Percentiles rank a stretch among this genome's conserved stretches.
These are phyloP conservation scores for Doris montereyensis DNA, from an alignment of 2,888 invertebrate genomes.

Conservation along the genomic window DNA sequence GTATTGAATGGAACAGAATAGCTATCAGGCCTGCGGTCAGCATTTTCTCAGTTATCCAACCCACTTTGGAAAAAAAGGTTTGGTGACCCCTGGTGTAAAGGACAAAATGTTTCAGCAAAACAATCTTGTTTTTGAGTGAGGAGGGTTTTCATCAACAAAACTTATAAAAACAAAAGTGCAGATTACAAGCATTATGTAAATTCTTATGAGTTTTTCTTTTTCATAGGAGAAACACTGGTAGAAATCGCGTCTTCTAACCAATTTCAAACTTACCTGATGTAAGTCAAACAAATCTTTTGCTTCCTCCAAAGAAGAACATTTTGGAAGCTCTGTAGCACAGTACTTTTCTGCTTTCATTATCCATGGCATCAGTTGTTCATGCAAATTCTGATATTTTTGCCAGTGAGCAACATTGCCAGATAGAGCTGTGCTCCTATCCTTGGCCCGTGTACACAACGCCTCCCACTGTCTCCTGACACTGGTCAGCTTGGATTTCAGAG, in stretches of 20 bases:
- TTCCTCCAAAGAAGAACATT: constrained; percentile 85
- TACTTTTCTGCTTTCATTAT: constrained; percentile 90
- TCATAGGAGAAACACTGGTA: not conserved
- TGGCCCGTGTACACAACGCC: constrained; percentile 83
- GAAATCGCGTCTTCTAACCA: constrained; percentile 36
- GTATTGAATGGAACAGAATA: too few species aligned
- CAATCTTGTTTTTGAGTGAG: too few species aligned
- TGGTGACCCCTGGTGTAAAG: too few species aligned
- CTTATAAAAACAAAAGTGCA: too few species aligned
- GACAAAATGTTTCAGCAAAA: too few species aligned
- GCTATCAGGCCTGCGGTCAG: too few species aligned
- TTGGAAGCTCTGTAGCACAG: constrained; percentile 81
- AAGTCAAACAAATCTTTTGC: constrained; percentile 76
- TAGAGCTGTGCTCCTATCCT: constrained; percentile 83
- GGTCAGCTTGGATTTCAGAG: constrained; percentile 83
- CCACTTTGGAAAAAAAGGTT: too few species aligned
- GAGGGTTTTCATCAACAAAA: too few species aligned
- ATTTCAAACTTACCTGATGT: constrained; percentile 76
- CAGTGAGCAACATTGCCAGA: constrained; percentile 86
- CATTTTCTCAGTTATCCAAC: too few species aligned
- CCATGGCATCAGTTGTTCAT: constrained; percentile 89
- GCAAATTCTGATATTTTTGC: constrained; percentile 84
- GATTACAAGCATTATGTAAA: not conserved
- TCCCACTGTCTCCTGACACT: constrained; percentile 84
- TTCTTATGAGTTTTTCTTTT: not conserved